phyloP scores from a whole-genome alignment of 2,888 invertebrate genomes.

The Uloborus plumipes region DNA sequence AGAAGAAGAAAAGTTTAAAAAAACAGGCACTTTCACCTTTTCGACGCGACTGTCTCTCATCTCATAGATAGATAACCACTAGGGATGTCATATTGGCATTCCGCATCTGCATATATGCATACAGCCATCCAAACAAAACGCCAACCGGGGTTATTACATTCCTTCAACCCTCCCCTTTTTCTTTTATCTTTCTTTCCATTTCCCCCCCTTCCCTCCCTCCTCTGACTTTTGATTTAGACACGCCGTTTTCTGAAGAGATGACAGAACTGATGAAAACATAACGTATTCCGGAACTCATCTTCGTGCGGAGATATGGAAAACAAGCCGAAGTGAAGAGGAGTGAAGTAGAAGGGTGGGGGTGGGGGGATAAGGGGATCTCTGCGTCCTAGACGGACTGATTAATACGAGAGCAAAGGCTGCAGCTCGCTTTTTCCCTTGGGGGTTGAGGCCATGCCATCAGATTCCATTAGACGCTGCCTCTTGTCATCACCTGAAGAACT shows the following conservation, averaged over 20 bases:
- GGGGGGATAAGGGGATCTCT: constrained; percentile 5
- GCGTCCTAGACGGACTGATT: constrained; percentile 57
- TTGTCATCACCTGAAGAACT: constrained; percentile 51
- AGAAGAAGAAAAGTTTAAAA: background rate
- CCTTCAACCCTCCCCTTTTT: constrained; percentile 33
- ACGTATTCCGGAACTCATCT: constrained; percentile 63
- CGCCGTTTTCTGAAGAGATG: constrained; percentile 34
- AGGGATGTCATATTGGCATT: constrained; percentile 25
- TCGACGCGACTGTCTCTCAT: constrained; percentile 33
- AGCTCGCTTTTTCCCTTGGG: constrained; percentile 14
- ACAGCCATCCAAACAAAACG: constrained; percentile 57
- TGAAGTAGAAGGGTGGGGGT: background rate
- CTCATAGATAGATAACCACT: constrained; percentile 51
- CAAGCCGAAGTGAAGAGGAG: constrained; percentile 18
- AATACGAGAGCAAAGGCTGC: constrained; percentile 52
- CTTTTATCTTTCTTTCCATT: constrained; percentile 2
- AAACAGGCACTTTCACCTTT: constrained; percentile 60
- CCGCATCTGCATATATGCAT: constrained; percentile 48
- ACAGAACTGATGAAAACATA: constrained; percentile 65
- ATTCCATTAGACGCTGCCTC: constrained; percentile 55
- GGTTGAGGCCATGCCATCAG: constrained; percentile 44
- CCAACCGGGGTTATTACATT: constrained; percentile 59
- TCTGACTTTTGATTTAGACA: constrained; percentile 61
- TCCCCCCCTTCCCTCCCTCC: constrained; percentile 19
- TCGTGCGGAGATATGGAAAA: constrained; percentile 43